Percentiles rank a stretch among this genome's conserved stretches.
Conservation (phyloP, 53 echinoderm and acorn worm genomes). For the Holothuria leucospilota region DNA sequence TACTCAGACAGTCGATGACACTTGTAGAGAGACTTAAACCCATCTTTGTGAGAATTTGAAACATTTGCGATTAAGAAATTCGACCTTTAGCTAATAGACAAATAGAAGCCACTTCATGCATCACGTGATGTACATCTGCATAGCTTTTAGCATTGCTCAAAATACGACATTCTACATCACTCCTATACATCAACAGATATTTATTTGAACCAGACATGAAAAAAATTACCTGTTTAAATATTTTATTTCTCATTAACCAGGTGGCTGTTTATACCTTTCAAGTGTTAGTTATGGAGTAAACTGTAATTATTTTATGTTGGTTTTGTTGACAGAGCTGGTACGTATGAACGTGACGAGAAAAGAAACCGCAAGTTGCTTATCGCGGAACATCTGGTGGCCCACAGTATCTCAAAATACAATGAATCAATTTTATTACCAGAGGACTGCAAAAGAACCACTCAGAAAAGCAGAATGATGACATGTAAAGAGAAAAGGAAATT, state of each 20-base stretch:
- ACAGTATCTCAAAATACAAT: constrained; percentile 88
- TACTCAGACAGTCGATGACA: no score
- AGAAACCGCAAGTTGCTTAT: constrained; percentile 88
- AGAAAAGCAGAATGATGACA: constrained; percentile 92
- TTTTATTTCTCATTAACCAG: background rate
- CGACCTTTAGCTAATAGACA: no score
- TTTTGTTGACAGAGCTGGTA: constrained; percentile 80
- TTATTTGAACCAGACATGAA: no score
- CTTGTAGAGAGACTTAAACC: no score
- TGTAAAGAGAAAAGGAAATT: constrained; percentile 98
- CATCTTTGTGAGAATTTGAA: no score
- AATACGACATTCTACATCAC: no score
- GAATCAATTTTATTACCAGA: constrained; percentile 85
- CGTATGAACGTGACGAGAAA: constrained; percentile 89
- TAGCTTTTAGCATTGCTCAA: no score
- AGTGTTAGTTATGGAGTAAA: background rate
- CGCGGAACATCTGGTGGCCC: constrained; percentile 98
- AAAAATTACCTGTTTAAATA: no score
- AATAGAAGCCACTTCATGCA: no score
- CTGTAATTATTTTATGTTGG: background rate
- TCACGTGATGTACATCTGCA: no score
- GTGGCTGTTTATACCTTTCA: background rate
- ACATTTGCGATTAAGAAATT: no score
- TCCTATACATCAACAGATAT: no score
- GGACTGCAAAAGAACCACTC: constrained; percentile 95